phyloP scores from a whole-genome alignment of 2,797 vertebrate species.

The Periophthalmus magnuspinnatus region DNA sequence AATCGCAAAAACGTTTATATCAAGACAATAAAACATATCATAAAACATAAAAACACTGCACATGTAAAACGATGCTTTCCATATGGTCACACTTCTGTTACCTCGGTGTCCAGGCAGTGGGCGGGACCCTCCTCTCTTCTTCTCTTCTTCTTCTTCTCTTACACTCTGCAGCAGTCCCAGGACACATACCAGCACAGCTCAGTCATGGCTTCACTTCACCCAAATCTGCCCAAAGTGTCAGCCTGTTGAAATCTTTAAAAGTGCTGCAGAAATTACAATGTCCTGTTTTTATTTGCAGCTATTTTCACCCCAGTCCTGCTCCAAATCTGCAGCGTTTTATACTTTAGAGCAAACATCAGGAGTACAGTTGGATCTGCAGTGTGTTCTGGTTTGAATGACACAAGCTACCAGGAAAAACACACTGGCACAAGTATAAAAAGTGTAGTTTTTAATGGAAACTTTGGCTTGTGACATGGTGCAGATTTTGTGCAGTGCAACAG shows the following conservation, averaged over 20 bases:
- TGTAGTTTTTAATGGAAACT: neutral
- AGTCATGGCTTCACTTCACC: conserved; percentile 43
- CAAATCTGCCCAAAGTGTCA: conserved; percentile 47
- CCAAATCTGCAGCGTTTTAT: conserved; percentile 15
- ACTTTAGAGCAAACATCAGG: neutral
- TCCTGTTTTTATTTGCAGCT: conserved; percentile 38
- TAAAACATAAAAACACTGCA: too few relatives aligned
- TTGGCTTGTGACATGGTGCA: neutral
- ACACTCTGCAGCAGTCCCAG: conserved; percentile 26
- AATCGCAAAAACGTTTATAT: too few relatives aligned
- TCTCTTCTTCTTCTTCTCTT: neutral
- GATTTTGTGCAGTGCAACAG: conserved; percentile 15
- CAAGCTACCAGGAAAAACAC: neutral
- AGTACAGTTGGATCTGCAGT: too few relatives aligned
- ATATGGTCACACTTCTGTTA: neutral
- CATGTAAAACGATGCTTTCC: neutral
- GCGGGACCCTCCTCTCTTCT: conserved; percentile 45
- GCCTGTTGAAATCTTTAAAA: conserved; percentile 39
- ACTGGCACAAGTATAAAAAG: too few relatives aligned
- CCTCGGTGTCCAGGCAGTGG: conserved; percentile 57
- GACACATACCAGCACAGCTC: conserved; percentile 43
- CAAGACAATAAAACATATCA: too few relatives aligned
- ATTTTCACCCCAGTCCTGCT: conserved; percentile 27
- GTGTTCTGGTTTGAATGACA: neutral
- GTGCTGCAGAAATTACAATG: conserved; percentile 29